Evolutionary conservation across 2,888 invertebrate species (phyloP).

Genomic region (Megamerina dolium): DNA sequence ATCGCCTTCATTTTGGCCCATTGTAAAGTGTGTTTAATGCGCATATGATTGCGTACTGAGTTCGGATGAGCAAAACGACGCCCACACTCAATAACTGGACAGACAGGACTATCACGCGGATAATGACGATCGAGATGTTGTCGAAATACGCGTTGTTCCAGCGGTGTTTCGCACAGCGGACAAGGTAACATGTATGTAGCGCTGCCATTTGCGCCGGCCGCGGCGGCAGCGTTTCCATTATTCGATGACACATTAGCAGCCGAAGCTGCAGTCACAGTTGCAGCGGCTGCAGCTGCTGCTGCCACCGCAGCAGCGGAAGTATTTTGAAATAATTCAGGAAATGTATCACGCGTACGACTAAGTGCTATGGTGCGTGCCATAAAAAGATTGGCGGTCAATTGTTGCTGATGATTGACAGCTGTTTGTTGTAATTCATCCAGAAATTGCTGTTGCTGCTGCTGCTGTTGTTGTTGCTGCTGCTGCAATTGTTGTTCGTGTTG

Average conservation of each 20-base stretch:
- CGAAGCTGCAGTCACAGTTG: no score
- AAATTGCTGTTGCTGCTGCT: constrained; percentile 40
- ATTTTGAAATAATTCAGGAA: constrained; percentile 46
- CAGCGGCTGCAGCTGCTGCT: constrained; percentile 40
- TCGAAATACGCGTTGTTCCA: constrained; percentile 61
- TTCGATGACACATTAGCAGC: constrained; percentile 27
- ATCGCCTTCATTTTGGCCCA: constrained; percentile 79
- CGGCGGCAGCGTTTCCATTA: constrained; percentile 19
- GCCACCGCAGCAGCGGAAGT: constrained; percentile 47
- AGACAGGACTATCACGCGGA: constrained; percentile 76
- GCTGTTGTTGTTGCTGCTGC: constrained; percentile 35
- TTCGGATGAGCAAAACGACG: constrained; percentile 76
- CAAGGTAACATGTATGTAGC: constrained; percentile 54
- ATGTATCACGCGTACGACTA: constrained; percentile 44
- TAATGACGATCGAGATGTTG: constrained; percentile 76
- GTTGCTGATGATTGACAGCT: constrained; percentile 44
- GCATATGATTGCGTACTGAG: constrained; percentile 82
- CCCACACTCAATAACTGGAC: constrained; percentile 71
- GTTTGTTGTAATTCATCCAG: constrained; percentile 43
- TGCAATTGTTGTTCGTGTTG: constrained; percentile 33
- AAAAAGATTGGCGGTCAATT: constrained; percentile 48
- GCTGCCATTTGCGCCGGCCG: constrained; percentile 17
- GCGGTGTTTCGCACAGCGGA: constrained; percentile 65
- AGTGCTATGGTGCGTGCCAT: constrained; percentile 46
- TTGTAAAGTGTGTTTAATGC: constrained; percentile 72